Evolutionary conservation across 2,888 invertebrate genomes (phyloP).

Genomic region (Catonia carolina): DNA sequence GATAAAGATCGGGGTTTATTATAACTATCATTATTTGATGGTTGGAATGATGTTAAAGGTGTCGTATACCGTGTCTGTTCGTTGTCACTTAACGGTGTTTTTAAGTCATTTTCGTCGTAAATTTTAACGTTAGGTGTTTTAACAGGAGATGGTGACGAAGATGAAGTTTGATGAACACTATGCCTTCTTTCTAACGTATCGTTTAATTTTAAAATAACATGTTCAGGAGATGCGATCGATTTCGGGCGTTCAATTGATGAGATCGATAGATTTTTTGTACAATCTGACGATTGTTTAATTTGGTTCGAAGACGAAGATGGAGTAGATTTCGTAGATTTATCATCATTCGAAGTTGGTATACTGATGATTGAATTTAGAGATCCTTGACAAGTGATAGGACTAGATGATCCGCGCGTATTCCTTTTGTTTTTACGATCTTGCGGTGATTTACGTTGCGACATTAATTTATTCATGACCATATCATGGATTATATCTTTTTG

Average conservation of each 20-base stretch:
- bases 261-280: too few relatives aligned
- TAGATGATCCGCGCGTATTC: conserved; percentile 27
- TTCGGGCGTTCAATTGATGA: conserved; percentile 5
- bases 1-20: conserved; percentile 24
- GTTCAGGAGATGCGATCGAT: conserved; percentile 21
- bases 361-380: conserved; percentile 27
- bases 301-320: not conserved
- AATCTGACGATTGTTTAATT: too few relatives aligned
- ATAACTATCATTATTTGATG: conserved; percentile 7
- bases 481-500: conserved; percentile 79
- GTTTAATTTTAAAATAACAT: conserved; percentile 11
- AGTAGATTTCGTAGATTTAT: not conserved
- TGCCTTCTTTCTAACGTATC: conserved; percentile 12
- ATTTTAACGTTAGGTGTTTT: not conserved
- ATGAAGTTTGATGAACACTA: conserved; percentile 1
- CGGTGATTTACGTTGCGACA: conserved; percentile 55
- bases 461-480: conserved; percentile 71
- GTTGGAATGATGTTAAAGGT: conserved; percentile 23
- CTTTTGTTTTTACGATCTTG: conserved; percentile 53
- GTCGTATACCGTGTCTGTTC: conserved; percentile 16
- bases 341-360: conserved; percentile 16
- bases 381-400: conserved; percentile 26
- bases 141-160: not conserved
- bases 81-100: conserved; percentile 5
- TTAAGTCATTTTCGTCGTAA: not conserved